A percentile compares a stretch with the other conserved stretches of the same genome.
These are phyloP conservation scores for Paradoxurus hermaphroditus DNA, from an alignment of 2,113 vertebrate genomes.

Conservation along the genomic window DNA sequence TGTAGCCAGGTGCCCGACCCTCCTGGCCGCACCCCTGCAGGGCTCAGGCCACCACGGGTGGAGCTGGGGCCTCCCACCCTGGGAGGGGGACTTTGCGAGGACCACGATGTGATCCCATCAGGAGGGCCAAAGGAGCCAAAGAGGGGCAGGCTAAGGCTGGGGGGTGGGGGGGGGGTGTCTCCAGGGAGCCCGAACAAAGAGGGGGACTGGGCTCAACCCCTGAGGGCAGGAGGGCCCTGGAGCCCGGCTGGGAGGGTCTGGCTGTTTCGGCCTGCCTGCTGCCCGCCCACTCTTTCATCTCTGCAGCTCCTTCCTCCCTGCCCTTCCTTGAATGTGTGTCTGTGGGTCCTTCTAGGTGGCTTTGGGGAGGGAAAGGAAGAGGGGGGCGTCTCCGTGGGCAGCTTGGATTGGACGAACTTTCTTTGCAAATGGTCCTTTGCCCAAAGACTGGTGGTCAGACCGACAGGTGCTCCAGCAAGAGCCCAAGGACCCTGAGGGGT, in stretches of 20 bases:
- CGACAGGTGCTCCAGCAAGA: not conserved
- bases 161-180: not conserved
- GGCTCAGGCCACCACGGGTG: not conserved
- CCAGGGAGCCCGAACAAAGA: constrained; percentile 52
- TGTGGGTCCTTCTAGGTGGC: constrained; percentile 44
- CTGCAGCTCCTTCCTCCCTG: constrained; percentile 53
- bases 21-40: not conserved
- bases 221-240: not conserved
- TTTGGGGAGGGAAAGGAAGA: not conserved
- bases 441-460: not conserved
- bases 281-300: constrained; percentile 65
- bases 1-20: not conserved
- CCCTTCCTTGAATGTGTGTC: constrained; percentile 26
- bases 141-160: not conserved
- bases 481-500: not conserved
- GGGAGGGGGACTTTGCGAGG: not conserved
- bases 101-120: not conserved
- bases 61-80: not conserved
- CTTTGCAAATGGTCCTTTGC: constrained; percentile 44
- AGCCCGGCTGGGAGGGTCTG: not conserved
- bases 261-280: not conserved
- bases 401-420: constrained; percentile 26
- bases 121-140: not conserved
- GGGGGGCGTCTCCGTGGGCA: not conserved
- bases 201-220: constrained; percentile 41